phyloP scores from a whole-genome alignment of 1,140 invertebrate genomes.

The Trichonephila clavipes region DNA sequence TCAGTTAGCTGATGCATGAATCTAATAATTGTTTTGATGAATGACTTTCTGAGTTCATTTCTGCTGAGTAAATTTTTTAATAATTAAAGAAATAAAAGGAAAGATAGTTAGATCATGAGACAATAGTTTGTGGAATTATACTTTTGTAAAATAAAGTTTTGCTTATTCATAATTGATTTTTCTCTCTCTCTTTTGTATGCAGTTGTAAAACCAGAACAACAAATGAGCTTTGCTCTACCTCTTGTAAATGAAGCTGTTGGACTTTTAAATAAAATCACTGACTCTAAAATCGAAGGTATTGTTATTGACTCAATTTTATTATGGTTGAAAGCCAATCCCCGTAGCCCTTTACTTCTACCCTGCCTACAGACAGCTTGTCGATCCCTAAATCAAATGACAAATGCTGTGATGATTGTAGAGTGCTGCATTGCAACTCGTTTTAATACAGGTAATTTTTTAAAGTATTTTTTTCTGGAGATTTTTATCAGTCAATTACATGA shows the following conservation, averaged over 20 bases:
- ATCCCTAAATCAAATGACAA: constrained; percentile 32
- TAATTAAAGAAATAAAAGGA: too few species aligned
- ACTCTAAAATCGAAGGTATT: background rate
- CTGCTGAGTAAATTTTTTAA: too few species aligned
- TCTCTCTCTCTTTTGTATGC: background rate
- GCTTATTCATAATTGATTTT: background rate
- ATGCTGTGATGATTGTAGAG: constrained; percentile 44
- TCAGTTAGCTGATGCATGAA: too few species aligned
- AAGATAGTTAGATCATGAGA: too few species aligned
- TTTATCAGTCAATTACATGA: background rate
- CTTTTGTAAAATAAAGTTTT: too few species aligned
- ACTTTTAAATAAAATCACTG: constrained; percentile 41
- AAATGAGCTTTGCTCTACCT: constrained; percentile 52
- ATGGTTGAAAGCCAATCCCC: constrained; percentile 41
- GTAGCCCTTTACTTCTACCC: constrained; percentile 34
- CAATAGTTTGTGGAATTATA: too few species aligned
- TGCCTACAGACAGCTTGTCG: constrained; percentile 57
- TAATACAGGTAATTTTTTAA: constrained; percentile 50
- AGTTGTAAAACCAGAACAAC: constrained; percentile 33
- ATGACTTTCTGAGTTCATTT: too few species aligned
- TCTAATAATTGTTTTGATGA: too few species aligned
- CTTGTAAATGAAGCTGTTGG: constrained; percentile 40
- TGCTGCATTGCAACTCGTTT: constrained; percentile 57
- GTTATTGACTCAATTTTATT: constrained; percentile 8
- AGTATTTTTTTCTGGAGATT: background rate